Evolutionary conservation across 2,113 vertebrate genomes (phyloP).

Genomic region (Phodopus roborovskii): DNA sequence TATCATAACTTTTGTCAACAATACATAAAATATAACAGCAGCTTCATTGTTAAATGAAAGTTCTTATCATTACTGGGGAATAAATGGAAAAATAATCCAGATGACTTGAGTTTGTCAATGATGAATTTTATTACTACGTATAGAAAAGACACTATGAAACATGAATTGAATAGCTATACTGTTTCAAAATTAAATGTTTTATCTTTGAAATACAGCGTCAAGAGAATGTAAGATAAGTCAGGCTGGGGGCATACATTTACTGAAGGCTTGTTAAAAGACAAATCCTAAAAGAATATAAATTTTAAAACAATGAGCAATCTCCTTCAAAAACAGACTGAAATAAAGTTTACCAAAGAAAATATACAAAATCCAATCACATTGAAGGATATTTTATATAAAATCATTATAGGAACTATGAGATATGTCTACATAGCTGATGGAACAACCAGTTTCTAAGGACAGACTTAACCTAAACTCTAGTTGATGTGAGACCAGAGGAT

Average conservation of each 20-base stretch:
- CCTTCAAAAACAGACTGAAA: not conserved
- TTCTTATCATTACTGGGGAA: not conserved
- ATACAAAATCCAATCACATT: no score
- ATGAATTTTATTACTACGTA: not conserved
- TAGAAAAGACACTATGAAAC: no score
- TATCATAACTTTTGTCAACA: not conserved
- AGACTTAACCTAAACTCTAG: no score
- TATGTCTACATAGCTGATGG: not conserved
- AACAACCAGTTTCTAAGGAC: no score
- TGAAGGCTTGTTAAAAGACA: not conserved
- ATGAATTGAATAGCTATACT: rapidly evolving
- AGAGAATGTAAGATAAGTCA: not conserved
- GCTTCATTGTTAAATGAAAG: not conserved
- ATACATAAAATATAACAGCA: not conserved
- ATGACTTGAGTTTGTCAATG: not conserved
- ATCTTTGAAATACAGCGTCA: not conserved
- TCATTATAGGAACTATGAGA: not conserved
- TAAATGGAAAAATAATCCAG: not conserved
- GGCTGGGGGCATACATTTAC: not conserved
- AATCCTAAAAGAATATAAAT: not conserved
- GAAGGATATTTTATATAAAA: no score
- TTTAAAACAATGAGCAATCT: not conserved
- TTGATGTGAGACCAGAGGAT: not conserved
- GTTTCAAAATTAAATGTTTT: not conserved
- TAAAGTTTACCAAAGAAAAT: not conserved